phyloP scores from a whole-genome alignment of 2,888 invertebrate species.

The Didymodactylos carnosus region DNA sequence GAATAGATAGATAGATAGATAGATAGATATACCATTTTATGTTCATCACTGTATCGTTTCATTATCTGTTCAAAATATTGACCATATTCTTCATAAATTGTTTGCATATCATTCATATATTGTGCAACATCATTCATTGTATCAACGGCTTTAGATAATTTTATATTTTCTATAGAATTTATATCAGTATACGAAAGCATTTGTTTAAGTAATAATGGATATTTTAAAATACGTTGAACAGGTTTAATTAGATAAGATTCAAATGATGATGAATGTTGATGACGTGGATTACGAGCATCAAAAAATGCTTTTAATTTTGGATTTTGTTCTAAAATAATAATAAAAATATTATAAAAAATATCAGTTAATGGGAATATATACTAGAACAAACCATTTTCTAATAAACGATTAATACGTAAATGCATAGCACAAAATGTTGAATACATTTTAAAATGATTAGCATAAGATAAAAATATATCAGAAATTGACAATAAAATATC shows the following conservation, averaged over 20 bases:
- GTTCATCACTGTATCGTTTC: not conserved
- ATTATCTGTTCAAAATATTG: not conserved
- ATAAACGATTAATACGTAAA: conserved; percentile 31
- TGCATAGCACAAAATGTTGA: conserved; percentile 96
- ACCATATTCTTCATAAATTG: not conserved
- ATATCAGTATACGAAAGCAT: conserved; percentile 61
- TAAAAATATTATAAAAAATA: no score
- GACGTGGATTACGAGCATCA: conserved; percentile 74
- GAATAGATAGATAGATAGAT: not conserved
- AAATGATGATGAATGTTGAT: conserved; percentile 76
- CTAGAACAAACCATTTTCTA: no score
- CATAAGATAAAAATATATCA: conserved; percentile 85
- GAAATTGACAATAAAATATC: conserved; percentile 81
- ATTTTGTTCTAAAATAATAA: conserved; percentile 54
- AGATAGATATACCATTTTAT: not conserved
- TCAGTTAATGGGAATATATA: no score
- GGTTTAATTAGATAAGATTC: conserved; percentile 96
- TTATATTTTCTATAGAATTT: not conserved
- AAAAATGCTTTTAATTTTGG: conserved; percentile 85
- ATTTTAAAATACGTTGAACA: conserved; percentile 93
- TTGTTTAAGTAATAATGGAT: conserved; percentile 82
- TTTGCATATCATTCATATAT: not conserved
- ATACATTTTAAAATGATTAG: conserved; percentile 94
- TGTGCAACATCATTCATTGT: not conserved
- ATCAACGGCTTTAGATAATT: not conserved